phyloP scores from a whole-genome alignment of 2,113 vertebrate species.

The Corythornis madagascariensis region DNA sequence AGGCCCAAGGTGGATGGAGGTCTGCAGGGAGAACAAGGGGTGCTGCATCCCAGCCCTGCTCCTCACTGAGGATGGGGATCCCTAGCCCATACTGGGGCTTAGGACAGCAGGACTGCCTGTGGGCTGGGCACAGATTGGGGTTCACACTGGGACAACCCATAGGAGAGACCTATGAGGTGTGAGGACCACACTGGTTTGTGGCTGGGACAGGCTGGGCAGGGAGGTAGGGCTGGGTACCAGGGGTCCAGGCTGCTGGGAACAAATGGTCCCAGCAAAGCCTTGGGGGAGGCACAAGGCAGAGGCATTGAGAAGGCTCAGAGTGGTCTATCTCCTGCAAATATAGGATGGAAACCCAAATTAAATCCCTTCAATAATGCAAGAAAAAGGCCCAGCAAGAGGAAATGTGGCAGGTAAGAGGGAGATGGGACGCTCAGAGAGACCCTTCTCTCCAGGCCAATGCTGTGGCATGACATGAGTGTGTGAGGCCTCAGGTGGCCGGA shows the following conservation, averaged over 20 bases:
- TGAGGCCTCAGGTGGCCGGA: not conserved
- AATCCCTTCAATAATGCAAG: not conserved
- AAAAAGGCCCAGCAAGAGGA: not conserved
- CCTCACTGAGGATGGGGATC: not conserved
- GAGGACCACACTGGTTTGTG: too few species aligned
- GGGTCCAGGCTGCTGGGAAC: not conserved
- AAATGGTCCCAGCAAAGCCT: not conserved
- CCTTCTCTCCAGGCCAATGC: not conserved
- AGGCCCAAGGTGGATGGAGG: too few species aligned
- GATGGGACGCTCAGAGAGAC: not conserved
- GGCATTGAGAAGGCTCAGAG: fast-evolving
- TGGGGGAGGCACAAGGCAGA: not conserved
- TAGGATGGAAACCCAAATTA: not conserved
- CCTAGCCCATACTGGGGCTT: fast-evolving
- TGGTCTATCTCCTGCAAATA: not conserved
- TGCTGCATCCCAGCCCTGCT: not conserved
- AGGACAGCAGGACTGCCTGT: not conserved
- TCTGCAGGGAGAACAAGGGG: not conserved
- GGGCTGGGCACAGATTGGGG: not conserved
- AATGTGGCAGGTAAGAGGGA: not conserved
- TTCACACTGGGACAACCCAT: not conserved
- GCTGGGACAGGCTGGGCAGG: not conserved
- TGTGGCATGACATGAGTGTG: fast-evolving
- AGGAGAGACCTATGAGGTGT: too few species aligned
- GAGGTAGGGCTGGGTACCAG: not conserved